Conservation (phyloP, 2,113 vertebrate genomes). For the Osmerus mordax region DNA sequence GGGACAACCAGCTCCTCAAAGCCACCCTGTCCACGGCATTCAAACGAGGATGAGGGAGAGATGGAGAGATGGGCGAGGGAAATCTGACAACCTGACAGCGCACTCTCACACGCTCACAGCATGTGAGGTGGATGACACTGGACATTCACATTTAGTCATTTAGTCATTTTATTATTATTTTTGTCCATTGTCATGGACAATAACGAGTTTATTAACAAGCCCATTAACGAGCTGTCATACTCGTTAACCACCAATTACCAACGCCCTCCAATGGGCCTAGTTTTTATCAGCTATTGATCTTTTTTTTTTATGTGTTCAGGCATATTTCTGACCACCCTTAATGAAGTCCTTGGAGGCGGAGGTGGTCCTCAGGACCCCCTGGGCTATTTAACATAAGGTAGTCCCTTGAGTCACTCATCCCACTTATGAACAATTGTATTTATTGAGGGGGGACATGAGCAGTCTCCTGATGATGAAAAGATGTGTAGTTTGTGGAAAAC, state of each 20-base stretch:
- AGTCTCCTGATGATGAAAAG: too few species aligned
- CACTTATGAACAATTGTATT: slow-evolving; percentile 28
- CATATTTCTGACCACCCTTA: not conserved
- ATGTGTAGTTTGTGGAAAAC: too few species aligned
- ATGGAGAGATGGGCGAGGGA: slow-evolving; percentile 9
- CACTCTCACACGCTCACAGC: slow-evolving; percentile 36
- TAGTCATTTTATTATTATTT: too few species aligned
- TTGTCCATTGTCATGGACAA: not conserved
- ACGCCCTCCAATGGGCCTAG: slow-evolving; percentile 25
- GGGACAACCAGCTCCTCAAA: slow-evolving; percentile 20
- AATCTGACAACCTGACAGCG: slow-evolving; percentile 22
- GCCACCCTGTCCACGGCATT: slow-evolving; percentile 3
- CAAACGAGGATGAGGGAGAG: slow-evolving; percentile 13
- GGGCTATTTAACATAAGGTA: not conserved
- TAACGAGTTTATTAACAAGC: slow-evolving; percentile 51
- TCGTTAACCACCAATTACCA: slow-evolving; percentile 42
- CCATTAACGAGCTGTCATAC: slow-evolving; percentile 47
- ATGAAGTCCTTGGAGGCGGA: not conserved
- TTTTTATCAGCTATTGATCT: slow-evolving; percentile 22
- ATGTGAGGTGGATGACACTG: slow-evolving; percentile 29
- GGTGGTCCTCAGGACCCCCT: not conserved
- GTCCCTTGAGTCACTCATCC: not conserved
- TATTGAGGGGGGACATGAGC: slow-evolving; percentile 20
- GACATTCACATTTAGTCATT: not conserved
- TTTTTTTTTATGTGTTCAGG: slow-evolving; percentile 2